These are phyloP conservation scores for Lamellibrachia luymesi DNA, from an alignment of 1,140 invertebrate species.

Conservation along the genomic window DNA sequence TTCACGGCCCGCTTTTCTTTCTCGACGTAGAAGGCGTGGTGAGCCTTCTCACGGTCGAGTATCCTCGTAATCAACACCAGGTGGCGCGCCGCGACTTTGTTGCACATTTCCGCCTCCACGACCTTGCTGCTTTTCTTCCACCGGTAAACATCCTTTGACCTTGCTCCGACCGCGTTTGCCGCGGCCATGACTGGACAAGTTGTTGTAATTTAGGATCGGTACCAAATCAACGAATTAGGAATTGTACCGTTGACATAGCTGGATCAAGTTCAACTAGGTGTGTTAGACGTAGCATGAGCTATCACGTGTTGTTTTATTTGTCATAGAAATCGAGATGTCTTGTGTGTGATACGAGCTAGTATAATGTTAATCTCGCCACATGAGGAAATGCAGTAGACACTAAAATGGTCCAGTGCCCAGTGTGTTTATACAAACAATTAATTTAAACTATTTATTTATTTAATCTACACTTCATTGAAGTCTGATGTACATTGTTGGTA, in stretches of 20 bases:
- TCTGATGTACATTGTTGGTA: not conserved
- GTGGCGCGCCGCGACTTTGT: constrained; percentile 10
- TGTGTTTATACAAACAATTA: not conserved
- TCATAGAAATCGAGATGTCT: not conserved
- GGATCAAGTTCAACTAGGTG: not conserved
- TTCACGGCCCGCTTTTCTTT: constrained; percentile 6
- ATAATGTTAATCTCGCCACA: not conserved
- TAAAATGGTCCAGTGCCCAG: not conserved
- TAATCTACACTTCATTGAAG: too few species aligned
- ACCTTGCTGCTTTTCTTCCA: constrained; percentile 11
- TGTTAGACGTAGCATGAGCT: not conserved
- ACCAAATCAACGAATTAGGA: not conserved
- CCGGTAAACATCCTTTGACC: not conserved
- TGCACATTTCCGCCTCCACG: constrained; percentile 15
- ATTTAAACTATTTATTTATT: not conserved
- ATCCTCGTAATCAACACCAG: not conserved
- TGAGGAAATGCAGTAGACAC: not conserved
- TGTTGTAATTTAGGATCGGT: not conserved
- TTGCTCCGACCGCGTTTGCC: not conserved
- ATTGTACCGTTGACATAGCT: not conserved
- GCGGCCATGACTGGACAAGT: not conserved
- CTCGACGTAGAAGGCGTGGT: not conserved
- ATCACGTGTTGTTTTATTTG: not conserved
- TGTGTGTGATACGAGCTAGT: not conserved
- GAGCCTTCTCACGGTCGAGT: constrained; percentile 11